Percentiles rank a stretch among this genome's conserved stretches.
These are phyloP conservation scores for Acrobasis consociella DNA, from an alignment of 2,888 invertebrate species.

Conservation along the genomic window DNA sequence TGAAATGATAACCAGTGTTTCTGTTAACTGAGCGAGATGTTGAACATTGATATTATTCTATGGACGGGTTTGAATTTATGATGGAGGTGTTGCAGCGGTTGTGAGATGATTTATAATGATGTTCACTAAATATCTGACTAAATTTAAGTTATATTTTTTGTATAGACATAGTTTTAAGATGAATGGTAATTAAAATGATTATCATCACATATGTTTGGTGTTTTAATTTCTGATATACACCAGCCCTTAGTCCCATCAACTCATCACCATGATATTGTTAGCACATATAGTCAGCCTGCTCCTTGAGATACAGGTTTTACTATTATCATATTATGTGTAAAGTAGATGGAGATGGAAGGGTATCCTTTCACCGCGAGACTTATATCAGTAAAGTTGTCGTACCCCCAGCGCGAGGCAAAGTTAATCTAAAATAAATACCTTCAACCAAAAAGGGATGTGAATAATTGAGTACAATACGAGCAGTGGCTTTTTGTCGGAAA, in stretches of 20 bases:
- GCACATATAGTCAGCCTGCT: too few relatives aligned
- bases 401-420: too few relatives aligned
- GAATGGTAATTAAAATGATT: slow-evolving; percentile 73
- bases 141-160: slow-evolving; percentile 81
- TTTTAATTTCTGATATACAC: slow-evolving; percentile 28
- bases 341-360: too few relatives aligned
- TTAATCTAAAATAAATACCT: too few relatives aligned
- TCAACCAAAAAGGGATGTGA: too few relatives aligned
- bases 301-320: too few relatives aligned
- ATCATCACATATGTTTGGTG: slow-evolving; percentile 55
- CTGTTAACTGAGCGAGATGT: slow-evolving; percentile 56
- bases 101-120: slow-evolving; percentile 81
- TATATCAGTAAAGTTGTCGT: too few relatives aligned
- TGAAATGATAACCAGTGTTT: slow-evolving; percentile 49
- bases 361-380: too few relatives aligned
- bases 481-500: too few relatives aligned
- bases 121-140: slow-evolving; percentile 81
- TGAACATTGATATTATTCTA: slow-evolving; percentile 67
- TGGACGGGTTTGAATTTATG: slow-evolving; percentile 69
- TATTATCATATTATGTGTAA: too few relatives aligned
- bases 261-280: background rate
- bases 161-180: slow-evolving; percentile 78
- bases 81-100: slow-evolving; percentile 78
- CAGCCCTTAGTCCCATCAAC: background rate
- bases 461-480: too few relatives aligned